Base-by-base conservation (phyloP, 1,140 invertebrate genomes). In the Orchesella cincta region DNA sequence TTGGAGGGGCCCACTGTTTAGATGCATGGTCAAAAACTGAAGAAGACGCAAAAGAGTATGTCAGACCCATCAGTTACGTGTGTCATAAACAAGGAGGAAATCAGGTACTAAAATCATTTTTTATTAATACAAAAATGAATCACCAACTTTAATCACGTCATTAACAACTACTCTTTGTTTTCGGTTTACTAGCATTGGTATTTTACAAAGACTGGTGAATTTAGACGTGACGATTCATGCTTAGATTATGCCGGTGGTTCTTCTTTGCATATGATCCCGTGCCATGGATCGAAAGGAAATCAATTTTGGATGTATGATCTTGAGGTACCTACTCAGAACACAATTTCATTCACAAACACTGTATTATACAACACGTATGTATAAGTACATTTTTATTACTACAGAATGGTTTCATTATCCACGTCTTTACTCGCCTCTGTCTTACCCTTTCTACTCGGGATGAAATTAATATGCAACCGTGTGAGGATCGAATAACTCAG, bases 61-160 rank as follows among this genome's bases (percentile, higher is more conserved):
- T 70, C 52, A 26, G 33, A 35, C 36, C 39, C 71, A 70, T 39
- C 18, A 23, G 77, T 28, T 80, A 54, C 14, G 26, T 39, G 83
- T 99, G 97, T 85, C 97, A 99, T 84, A 94, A 94, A 75, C 90
- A 98, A 83, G 97, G 97, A 28, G 97, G 97, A 64, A 99, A 99
- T 88, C 97, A 99, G 90, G 94, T 96, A n/a, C n/a, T n/a, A n/a
- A n/a, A n/a, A n/a, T n/a, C n/a, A n/a, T 34, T 26, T 75, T 35
- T 28, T 29, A 18, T 16, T 28, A 64, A 64, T 31, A 64, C 29
- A 26, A 64, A 64, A n/a, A n/a, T n/a, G n/a, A n/a, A 23, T 64
- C n/a, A n/a, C n/a, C n/a, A n/a, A n/a, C n/a, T n/a, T n/a, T n/a
- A n/a, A n/a, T n/a, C n/a, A n/a, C n/a, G n/a, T n/a, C n/a, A n/a